phyloP scores from a whole-genome alignment of 2,797 vertebrate species.

The Enteromius unitaeniatus region DNA sequence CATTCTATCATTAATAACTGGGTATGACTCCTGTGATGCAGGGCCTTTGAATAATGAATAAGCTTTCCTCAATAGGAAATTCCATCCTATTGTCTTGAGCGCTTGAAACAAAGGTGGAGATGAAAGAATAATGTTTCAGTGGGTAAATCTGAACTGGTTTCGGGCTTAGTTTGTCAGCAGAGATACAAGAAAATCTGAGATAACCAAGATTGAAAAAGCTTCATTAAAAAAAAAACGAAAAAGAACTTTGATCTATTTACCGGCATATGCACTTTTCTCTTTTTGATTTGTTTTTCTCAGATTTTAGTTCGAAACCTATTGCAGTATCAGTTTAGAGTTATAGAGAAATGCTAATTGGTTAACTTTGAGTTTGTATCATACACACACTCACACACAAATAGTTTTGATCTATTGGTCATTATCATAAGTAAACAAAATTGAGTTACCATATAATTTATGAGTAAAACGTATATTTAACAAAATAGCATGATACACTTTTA shows the following conservation, averaged over 20 bases:
- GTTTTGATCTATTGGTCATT: background rate
- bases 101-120: constrained; percentile 64
- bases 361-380: background rate
- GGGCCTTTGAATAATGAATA: constrained; percentile 65
- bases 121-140: constrained; percentile 62
- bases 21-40: constrained; percentile 62
- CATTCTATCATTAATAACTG: constrained; percentile 56
- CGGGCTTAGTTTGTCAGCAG: background rate
- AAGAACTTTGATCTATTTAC: background rate
- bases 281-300: background rate
- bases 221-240: background rate
- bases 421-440: background rate
- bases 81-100: constrained; percentile 67
- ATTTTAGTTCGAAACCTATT: background rate
- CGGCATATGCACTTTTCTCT: background rate
- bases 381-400: background rate
- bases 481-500: background rate
- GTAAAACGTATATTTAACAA: background rate
- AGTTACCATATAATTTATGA: background rate
- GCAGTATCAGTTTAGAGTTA: background rate
- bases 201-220: background rate
- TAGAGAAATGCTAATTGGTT: background rate
- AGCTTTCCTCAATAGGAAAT: constrained; percentile 66
- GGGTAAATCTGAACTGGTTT: constrained; percentile 38
- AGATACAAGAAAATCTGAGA: background rate